Conservation (phyloP, 2,797 vertebrate species). For the Discoglossus pictus region DNA sequence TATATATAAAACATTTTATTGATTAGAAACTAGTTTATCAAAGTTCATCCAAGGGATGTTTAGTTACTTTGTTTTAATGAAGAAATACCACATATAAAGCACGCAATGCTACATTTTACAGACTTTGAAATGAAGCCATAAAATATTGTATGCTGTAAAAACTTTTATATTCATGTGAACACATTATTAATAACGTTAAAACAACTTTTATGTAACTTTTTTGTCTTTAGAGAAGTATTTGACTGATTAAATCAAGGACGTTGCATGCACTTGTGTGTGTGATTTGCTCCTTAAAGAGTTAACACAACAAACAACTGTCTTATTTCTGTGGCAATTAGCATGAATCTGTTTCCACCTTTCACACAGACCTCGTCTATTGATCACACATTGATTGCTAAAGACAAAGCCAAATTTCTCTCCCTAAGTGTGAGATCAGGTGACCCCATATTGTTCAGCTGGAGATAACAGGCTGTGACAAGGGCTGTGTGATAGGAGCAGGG, state of each 20-base stretch:
- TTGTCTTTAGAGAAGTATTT: too few species aligned
- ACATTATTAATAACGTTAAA: too few species aligned
- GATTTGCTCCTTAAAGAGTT: not conserved
- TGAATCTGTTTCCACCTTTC: constrained; percentile 44
- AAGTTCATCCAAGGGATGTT: not conserved
- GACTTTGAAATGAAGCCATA: too few species aligned
- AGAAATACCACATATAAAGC: not conserved
- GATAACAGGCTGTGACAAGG: constrained; percentile 51
- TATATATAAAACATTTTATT: not conserved
- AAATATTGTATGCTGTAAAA: too few species aligned
- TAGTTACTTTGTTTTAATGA: not conserved
- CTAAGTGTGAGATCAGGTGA: constrained; percentile 48
- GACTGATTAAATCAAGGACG: too few species aligned
- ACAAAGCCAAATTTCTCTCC: constrained; percentile 35
- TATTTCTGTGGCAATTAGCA: constrained; percentile 40
- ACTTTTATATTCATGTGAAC: too few species aligned
- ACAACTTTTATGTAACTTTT: too few species aligned
- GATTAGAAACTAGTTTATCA: not conserved
- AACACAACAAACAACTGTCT: not conserved
- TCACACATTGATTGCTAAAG: constrained; percentile 40
- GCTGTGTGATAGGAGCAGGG: constrained; percentile 32
- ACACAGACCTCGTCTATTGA: constrained; percentile 48
- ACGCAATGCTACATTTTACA: not conserved
- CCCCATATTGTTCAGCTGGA: constrained; percentile 44
- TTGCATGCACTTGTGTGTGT: too few species aligned